Evolutionary conservation across 2,797 vertebrate genomes (phyloP).

Genomic region (Poeciliopsis infans): DNA sequence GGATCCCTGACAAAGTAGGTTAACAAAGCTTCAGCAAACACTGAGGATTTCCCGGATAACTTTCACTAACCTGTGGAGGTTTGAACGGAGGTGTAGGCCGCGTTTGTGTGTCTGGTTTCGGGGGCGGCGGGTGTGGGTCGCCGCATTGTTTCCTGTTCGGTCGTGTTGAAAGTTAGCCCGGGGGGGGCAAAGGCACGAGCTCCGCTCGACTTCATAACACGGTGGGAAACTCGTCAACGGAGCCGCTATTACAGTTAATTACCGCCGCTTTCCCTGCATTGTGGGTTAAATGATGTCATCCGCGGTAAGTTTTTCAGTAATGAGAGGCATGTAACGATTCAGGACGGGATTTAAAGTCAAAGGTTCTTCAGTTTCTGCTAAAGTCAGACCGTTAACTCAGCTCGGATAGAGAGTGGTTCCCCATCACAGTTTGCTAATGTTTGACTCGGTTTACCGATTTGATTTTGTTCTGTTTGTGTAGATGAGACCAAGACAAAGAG

Average conservation of each 20-base stretch:
- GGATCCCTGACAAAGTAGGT: constrained; percentile 79
- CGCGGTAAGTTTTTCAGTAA: constrained; percentile 4
- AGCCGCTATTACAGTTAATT: constrained; percentile 51
- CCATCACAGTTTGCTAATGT: not conserved
- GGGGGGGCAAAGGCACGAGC: constrained; percentile 40
- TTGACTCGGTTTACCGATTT: not conserved
- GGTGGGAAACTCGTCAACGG: constrained; percentile 62
- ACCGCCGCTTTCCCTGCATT: constrained; percentile 13
- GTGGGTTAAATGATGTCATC: not conserved
- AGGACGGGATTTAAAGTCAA: constrained; percentile 26
- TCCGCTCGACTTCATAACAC: constrained; percentile 54
- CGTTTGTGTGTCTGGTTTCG: constrained; percentile 13
- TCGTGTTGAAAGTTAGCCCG: constrained; percentile 66
- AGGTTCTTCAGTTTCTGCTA: not conserved
- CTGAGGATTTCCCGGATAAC: constrained; percentile 33
- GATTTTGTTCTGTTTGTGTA: constrained; percentile 53
- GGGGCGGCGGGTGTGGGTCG: constrained; percentile 25
- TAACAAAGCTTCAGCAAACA: constrained; percentile 51
- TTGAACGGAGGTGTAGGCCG: not conserved
- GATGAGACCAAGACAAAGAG: constrained; percentile 71
- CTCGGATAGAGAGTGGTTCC: not conserved
- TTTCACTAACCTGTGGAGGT: constrained; percentile 20
- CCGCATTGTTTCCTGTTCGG: constrained; percentile 29
- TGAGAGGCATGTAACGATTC: constrained; percentile 34
- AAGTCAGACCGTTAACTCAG: constrained; percentile 4